phyloP scores from a whole-genome alignment of 1,140 invertebrate species.

The Zaprionus kolodkinae region DNA sequence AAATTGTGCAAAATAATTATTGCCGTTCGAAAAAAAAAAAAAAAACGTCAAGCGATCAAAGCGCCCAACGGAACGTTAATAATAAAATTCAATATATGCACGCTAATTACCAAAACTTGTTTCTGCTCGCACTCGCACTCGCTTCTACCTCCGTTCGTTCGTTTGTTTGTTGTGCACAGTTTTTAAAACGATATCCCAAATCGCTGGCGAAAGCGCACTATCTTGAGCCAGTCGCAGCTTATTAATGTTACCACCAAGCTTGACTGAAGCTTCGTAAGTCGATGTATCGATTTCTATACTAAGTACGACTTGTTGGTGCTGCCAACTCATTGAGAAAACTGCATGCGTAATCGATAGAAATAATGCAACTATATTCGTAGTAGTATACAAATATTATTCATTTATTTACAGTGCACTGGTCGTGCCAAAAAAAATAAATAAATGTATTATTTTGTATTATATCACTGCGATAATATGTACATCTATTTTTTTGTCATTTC shows the following conservation, averaged over 20 bases:
- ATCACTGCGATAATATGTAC: no score
- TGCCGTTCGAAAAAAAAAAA: constrained; percentile 20
- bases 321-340: neutral
- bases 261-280: constrained; percentile 4
- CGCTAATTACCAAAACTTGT: constrained; percentile 73
- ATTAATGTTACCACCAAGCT: constrained; percentile 9
- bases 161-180: constrained; percentile 15
- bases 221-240: constrained; percentile 10
- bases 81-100: constrained; percentile 52
- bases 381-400: no score
- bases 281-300: constrained; percentile 33
- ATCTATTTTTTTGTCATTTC: neutral
- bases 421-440: neutral
- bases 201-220: neutral
- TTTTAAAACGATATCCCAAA: constrained; percentile 7
- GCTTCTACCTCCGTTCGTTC: constrained; percentile 5
- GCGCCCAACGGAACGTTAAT: constrained; percentile 27
- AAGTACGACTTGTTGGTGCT: constrained; percentile 13
- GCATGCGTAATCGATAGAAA: neutral
- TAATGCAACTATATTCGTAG: no score
- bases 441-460: neutral
- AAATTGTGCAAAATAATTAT: constrained; percentile 26
- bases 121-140: constrained; percentile 33
- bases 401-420: neutral
- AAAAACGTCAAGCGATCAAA: constrained; percentile 32